Evolutionary conservation across 2,888 invertebrate species (phyloP).

Genomic region (Hipparchia sbordonii): DNA sequence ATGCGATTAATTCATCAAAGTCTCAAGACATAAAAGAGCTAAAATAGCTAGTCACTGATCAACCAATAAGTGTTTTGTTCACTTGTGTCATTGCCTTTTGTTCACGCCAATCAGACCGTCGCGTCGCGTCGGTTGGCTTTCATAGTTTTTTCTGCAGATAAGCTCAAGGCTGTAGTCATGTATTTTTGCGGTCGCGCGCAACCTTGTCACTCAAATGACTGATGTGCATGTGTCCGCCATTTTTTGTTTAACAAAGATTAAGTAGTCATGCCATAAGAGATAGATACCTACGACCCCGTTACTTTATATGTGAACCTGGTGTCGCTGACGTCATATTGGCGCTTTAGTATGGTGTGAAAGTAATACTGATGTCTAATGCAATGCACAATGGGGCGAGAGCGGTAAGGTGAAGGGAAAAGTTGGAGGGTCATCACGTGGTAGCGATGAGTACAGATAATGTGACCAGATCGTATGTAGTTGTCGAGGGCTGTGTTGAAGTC

Average conservation of each 20-base stretch:
- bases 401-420: no score
- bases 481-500: no score
- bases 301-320: no score
- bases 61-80: slow-evolving; percentile 35
- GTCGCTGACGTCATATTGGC: no score
- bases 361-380: no score
- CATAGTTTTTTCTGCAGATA: slow-evolving; percentile 57
- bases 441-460: no score
- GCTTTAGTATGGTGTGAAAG: no score
- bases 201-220: slow-evolving; percentile 66
- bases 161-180: slow-evolving; percentile 54
- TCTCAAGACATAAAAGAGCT: slow-evolving; percentile 17
- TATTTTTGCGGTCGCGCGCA: slow-evolving; percentile 70
- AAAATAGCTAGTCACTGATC: slow-evolving; percentile 28
- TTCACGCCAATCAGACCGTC: slow-evolving; percentile 61
- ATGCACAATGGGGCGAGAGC: no score
- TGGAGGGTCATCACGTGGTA: no score
- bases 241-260: slow-evolving; percentile 60
- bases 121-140: slow-evolving; percentile 57
- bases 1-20: slow-evolving; percentile 19
- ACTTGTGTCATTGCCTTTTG: slow-evolving; percentile 58
- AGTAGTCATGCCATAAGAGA: not conserved
- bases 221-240: slow-evolving; percentile 71
- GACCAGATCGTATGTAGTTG: no score
- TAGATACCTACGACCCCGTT: no score